Evolutionary conservation across 2,888 invertebrate species (phyloP).

Genomic region (Sericinus montela): DNA sequence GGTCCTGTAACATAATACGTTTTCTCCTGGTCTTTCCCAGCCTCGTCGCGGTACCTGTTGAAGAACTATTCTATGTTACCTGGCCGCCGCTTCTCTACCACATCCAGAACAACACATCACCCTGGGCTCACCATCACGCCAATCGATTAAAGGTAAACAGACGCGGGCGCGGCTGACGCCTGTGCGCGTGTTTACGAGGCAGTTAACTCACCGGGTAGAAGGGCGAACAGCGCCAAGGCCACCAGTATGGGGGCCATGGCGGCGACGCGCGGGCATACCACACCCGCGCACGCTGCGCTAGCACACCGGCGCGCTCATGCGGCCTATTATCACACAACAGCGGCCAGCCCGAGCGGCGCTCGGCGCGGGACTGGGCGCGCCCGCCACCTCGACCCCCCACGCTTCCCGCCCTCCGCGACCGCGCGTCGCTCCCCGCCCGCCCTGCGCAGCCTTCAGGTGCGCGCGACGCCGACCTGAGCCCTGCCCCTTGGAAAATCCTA

Average conservation of each 20-base stretch:
- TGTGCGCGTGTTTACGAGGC: slow-evolving; percentile 47
- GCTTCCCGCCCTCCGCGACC: slow-evolving; percentile 25
- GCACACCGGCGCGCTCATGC: slow-evolving; percentile 73
- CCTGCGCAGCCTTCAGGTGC: slow-evolving; percentile 54
- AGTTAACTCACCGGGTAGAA: slow-evolving; percentile 69
- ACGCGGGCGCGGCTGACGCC: slow-evolving; percentile 56
- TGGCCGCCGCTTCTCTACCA: slow-evolving; percentile 48
- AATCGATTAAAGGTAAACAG: slow-evolving; percentile 31
- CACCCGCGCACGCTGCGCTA: slow-evolving; percentile 77
- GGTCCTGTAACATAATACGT: no score
- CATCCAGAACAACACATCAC: slow-evolving; percentile 60
- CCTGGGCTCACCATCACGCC: slow-evolving; percentile 37
- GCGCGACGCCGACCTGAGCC: slow-evolving; percentile 38
- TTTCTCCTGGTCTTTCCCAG: background rate
- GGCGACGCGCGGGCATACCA: slow-evolving; percentile 76
- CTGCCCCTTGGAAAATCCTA: slow-evolving; percentile 37
- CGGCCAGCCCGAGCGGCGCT: slow-evolving; percentile 68
- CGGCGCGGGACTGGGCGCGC: slow-evolving; percentile 68
- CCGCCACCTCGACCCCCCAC: slow-evolving; percentile 34
- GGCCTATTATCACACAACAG: slow-evolving; percentile 45
- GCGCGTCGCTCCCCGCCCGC: slow-evolving; percentile 30
- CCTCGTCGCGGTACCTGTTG: background rate
- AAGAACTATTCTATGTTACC: slow-evolving; percentile 29
- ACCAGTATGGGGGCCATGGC: slow-evolving; percentile 69
- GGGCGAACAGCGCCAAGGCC: slow-evolving; percentile 70